These are phyloP conservation scores for Selene dorsalis DNA, from an alignment of 2,797 vertebrate genomes.

Conservation along the genomic window DNA sequence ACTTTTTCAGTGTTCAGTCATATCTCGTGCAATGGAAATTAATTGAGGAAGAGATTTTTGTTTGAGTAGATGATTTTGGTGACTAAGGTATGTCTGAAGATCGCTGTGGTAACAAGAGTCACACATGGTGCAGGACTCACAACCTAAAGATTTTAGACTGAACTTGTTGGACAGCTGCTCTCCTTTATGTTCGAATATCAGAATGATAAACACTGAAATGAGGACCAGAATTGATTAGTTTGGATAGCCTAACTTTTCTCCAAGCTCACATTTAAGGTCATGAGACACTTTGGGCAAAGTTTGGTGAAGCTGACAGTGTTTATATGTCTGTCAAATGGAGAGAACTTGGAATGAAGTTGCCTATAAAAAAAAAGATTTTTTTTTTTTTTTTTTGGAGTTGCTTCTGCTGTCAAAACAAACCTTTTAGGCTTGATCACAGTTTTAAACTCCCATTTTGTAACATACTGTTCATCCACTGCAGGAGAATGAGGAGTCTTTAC, in stretches of 20 bases:
- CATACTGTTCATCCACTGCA: slow-evolving; percentile 38
- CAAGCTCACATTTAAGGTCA: slow-evolving; percentile 6
- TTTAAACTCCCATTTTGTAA: slow-evolving; percentile 40
- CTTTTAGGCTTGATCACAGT: slow-evolving; percentile 27
- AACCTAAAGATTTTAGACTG: background rate
- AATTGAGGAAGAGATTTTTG: slow-evolving; percentile 50
- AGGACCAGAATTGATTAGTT: too few species aligned
- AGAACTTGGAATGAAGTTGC: slow-evolving; percentile 43
- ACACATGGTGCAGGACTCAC: background rate
- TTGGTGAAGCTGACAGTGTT: slow-evolving; percentile 22
- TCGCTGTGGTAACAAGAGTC: background rate
- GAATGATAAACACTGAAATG: background rate
- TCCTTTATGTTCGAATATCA: background rate
- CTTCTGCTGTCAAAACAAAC: slow-evolving; percentile 60
- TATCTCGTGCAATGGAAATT: slow-evolving; percentile 37
- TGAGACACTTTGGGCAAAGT: slow-evolving; percentile 19
- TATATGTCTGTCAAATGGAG: slow-evolving; percentile 28
- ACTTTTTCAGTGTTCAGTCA: slow-evolving; percentile 52
- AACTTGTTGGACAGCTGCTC: background rate
- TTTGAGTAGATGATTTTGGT: slow-evolving; percentile 48
- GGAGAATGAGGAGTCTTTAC: slow-evolving; percentile 10
- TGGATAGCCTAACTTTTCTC: background rate
- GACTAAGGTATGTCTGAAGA: slow-evolving; percentile 28
- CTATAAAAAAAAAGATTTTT: background rate
- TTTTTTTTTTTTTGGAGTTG: background rate